These are phyloP conservation scores for Sebastolobus altivelis DNA, from an alignment of 2,797 vertebrate genomes.

Conservation along the genomic window DNA sequence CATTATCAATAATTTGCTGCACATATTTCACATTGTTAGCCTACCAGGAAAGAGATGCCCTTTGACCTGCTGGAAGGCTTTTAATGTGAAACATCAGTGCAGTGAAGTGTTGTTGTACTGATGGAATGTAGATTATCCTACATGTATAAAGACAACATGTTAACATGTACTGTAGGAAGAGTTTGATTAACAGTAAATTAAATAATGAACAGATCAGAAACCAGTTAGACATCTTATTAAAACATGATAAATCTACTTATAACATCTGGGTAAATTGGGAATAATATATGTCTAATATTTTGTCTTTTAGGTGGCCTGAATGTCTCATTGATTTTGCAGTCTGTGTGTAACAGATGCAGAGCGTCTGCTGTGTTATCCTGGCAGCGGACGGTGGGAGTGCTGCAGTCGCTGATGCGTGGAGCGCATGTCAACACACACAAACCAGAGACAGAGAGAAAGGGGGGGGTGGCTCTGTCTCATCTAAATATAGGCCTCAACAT, in stretches of 20 bases:
- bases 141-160: background rate
- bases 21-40: background rate
- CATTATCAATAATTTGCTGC: too few relatives aligned
- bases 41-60: background rate
- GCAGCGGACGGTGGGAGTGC: slow-evolving; percentile 28
- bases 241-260: background rate
- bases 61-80: background rate
- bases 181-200: background rate
- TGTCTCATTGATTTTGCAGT: slow-evolving; percentile 23
- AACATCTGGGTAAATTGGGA: background rate
- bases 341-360: slow-evolving; percentile 30
- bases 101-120: background rate
- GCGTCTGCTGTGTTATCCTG: slow-evolving; percentile 21
- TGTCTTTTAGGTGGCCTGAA: background rate
- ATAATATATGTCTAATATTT: background rate
- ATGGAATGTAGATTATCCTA: background rate
- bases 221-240: background rate
- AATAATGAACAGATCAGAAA: background rate
- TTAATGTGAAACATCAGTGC: background rate
- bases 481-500: slow-evolving; percentile 83
- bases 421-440: slow-evolving; percentile 53
- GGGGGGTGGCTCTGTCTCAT: slow-evolving; percentile 51
- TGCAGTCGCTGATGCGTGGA: slow-evolving; percentile 15
- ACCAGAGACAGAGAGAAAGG: background rate
- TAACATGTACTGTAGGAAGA: too few relatives aligned